phyloP scores from a whole-genome alignment of 2,113 vertebrate species.

The Hypomesus transpacificus region DNA sequence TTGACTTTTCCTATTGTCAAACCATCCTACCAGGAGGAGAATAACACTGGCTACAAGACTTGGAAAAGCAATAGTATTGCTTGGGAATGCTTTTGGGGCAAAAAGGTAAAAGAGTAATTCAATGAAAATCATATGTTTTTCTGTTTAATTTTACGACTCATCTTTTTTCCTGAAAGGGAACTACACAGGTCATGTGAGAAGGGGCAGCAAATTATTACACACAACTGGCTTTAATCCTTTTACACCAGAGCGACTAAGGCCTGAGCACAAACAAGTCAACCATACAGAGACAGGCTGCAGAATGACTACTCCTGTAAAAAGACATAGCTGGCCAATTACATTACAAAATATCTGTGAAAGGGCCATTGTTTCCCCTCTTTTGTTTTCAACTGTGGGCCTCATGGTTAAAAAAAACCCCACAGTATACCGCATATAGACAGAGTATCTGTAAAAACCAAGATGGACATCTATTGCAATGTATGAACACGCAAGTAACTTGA shows the following conservation, averaged over 20 bases:
- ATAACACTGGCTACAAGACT: slow-evolving; percentile 17
- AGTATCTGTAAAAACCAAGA: too few relatives aligned
- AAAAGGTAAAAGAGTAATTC: slow-evolving; percentile 26
- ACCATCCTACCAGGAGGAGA: too few relatives aligned
- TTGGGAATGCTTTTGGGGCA: background rate
- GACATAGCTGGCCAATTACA: slow-evolving; percentile 30
- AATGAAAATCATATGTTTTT: slow-evolving; percentile 40
- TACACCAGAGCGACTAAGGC: slow-evolving; percentile 45
- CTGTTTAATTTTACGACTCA: slow-evolving; percentile 28
- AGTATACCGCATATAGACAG: background rate
- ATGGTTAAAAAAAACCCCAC: background rate
- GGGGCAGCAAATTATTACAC: slow-evolving; percentile 64
- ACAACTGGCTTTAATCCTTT: slow-evolving; percentile 69
- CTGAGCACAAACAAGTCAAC: slow-evolving; percentile 27
- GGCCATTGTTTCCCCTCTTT: slow-evolving; percentile 24
- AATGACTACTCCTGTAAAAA: slow-evolving; percentile 17
- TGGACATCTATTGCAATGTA: background rate
- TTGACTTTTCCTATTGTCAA: too few relatives aligned
- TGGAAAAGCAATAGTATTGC: slow-evolving; percentile 40
- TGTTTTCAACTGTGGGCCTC: background rate
- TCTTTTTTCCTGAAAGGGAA: slow-evolving; percentile 32
- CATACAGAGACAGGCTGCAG: slow-evolving; percentile 56
- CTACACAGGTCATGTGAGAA: slow-evolving; percentile 66
- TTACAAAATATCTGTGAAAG: slow-evolving; percentile 37
- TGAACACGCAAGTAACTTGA: background rate